Conservation (phyloP, 2,113 vertebrate genomes). For the Morone chrysops region DNA sequence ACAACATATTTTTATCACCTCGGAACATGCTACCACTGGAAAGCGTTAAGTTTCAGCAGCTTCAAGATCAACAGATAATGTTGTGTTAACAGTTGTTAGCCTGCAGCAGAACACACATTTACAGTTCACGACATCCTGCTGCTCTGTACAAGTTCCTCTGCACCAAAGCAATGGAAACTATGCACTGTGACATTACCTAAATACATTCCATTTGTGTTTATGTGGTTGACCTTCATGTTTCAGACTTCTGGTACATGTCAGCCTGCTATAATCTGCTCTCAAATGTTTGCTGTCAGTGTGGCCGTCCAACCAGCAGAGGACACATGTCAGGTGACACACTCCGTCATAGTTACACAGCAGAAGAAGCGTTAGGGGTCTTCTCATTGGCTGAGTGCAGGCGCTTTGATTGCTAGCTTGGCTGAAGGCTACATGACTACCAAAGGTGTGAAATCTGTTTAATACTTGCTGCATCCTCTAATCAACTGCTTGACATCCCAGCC, state of each 20-base stretch:
- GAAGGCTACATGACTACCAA: slow-evolving; percentile 4
- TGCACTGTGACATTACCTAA: background rate
- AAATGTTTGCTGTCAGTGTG: background rate
- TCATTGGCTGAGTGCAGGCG: slow-evolving; percentile 26
- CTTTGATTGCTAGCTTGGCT: slow-evolving; percentile 1
- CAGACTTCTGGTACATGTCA: background rate
- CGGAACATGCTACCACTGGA: background rate
- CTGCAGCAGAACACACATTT: slow-evolving; percentile 4
- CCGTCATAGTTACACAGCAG: slow-evolving; percentile 9
- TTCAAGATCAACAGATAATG: background rate
- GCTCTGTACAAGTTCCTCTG: background rate
- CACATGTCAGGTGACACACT: background rate
- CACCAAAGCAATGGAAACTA: background rate
- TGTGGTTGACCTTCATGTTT: background rate
- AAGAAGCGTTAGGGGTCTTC: background rate
- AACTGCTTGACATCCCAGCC: slow-evolving; percentile 24
- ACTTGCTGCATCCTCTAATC: slow-evolving; percentile 28
- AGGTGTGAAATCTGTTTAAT: slow-evolving; percentile 35
- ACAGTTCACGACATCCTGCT: background rate
- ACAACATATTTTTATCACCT: background rate
- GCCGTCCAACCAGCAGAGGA: background rate
- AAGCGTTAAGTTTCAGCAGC: background rate
- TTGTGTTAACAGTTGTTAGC: background rate
- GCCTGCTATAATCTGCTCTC: background rate
- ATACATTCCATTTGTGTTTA: background rate